These are phyloP conservation scores for Drosophila kikkawai DNA, from an alignment of 1,140 invertebrate genomes.

Conservation along the genomic window DNA sequence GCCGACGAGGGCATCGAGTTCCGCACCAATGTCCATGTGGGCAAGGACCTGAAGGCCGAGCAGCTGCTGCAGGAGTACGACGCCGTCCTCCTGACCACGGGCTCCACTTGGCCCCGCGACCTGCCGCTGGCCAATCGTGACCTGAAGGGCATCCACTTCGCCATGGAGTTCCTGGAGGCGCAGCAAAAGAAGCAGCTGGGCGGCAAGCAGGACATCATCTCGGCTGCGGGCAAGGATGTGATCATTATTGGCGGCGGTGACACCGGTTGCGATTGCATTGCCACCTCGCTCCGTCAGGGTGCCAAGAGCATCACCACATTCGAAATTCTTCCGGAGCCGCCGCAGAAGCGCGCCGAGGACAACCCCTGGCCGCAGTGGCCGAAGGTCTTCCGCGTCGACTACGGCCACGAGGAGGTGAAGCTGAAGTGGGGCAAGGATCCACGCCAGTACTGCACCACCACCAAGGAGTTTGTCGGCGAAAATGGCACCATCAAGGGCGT, in stretches of 20 bases:
- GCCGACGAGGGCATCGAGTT: conserved; percentile 96
- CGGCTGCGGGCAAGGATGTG: conserved; percentile 97
- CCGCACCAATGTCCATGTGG: conserved; percentile 95
- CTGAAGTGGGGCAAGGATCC: conserved; percentile 97
- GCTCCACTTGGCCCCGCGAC: conserved; percentile 98
- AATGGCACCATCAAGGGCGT: conserved; percentile 96
- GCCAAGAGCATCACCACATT: conserved; percentile 98
- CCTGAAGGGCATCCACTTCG: conserved; percentile 96
- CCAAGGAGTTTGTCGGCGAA: conserved; percentile 97
- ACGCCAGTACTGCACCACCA: conserved; percentile 96
- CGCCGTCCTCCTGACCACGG: conserved; percentile 95
- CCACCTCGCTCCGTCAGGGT: conserved; percentile 97
- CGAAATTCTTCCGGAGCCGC: conserved; percentile 98
- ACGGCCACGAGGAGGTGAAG: conserved; percentile 98
- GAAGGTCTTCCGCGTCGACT: conserved; percentile 98
- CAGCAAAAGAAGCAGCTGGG: conserved; percentile 98
- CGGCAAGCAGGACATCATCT: conserved; percentile 86
- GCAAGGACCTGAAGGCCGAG: conserved; percentile 94
- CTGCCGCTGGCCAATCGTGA: conserved; percentile 93
- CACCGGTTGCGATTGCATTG: conserved; percentile 99
- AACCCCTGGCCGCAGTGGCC: conserved; percentile 99
- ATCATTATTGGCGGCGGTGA: conserved; percentile 99
- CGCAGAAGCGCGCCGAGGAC: conserved; percentile 90
- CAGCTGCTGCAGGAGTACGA: conserved; percentile 90
- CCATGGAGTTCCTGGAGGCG: conserved; percentile 98